Base-by-base conservation (phyloP, 2,113 vertebrate species). In the Tragelaphus buxtoni region DNA sequence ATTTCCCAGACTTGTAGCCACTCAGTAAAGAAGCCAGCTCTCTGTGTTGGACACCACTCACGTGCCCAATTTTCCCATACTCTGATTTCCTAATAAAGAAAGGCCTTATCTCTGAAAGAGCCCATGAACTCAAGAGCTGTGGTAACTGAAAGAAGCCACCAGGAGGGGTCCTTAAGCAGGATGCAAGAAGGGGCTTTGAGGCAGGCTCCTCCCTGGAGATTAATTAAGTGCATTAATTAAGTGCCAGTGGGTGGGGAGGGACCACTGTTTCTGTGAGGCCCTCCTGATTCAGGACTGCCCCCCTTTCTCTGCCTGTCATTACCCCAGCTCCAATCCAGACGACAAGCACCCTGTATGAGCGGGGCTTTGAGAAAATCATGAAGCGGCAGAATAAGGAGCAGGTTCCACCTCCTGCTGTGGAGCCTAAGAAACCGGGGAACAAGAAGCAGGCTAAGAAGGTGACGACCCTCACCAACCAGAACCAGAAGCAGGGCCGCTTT, bases 371-470 rank as follows among this genome's bases (percentile, higher is more conserved):
- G 98, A 99, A 98, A 97, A 95, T 99, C 12, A 97, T 89, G 55
- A 99, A 99, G 97, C 99, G 98, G 96, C 99, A 99, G 98, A 99
- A 99, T 98, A 99, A 99, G 98, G 99, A 99, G 97, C 99, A 99
- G 98, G 99, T 99, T 10, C 99, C 99, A 1, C 99, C 99, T 0
- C 84, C 98, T 0, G 96, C 96, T 0, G 97, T 94, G 0, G 99
- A 99, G 88, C 98, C 96, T 10, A 99, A 95, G 92, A 99, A 99
- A 53, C 99, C 98, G 69, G 1, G 88, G 0, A 98, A 72, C 1
- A 99, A 98, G 96, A 98, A 95, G 9, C 20, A 98, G n/a, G 99
- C 98, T 91, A 99, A 99, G 94, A 91, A 98, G 0, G 98, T 2
- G 56, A 22, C 96, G 0, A 1, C 45, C 0, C 11, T 58, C 28